Percentiles rank a stretch among this genome's conserved stretches.
Conservation (phyloP, 2,797 vertebrate species). For the Melanotaenia trifasciata region DNA sequence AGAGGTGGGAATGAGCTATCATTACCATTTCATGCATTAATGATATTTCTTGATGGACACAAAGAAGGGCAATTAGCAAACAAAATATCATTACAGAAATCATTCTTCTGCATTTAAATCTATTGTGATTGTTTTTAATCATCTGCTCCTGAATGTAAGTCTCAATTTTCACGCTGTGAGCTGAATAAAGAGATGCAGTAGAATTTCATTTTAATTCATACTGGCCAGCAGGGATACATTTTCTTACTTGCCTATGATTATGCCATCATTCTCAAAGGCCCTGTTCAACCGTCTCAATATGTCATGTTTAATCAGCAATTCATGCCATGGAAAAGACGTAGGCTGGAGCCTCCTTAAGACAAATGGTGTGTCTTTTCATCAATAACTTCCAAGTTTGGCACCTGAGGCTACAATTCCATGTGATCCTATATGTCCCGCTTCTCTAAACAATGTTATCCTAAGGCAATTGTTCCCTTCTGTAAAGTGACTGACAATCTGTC, state of each 20-base stretch:
- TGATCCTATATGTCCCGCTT: conserved; percentile 40
- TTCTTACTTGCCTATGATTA: conserved; percentile 62
- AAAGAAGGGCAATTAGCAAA: background rate
- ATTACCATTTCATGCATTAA: background rate
- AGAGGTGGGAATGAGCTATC: background rate
- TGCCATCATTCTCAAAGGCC: conserved; percentile 60
- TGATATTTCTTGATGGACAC: background rate
- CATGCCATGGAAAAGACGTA: conserved; percentile 55
- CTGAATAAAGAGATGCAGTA: conserved; percentile 30
- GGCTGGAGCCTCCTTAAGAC: conserved; percentile 64
- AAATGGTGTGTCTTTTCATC: conserved; percentile 61
- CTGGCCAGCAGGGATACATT: conserved; percentile 62
- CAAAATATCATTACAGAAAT: background rate
- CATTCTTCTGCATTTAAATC: conserved; percentile 5
- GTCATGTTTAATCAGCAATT: conserved; percentile 76
- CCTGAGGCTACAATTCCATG: conserved; percentile 21
- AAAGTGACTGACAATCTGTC: conserved; percentile 69
- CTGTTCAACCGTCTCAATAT: conserved; percentile 57
- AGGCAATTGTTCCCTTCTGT: conserved; percentile 60
- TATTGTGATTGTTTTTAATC: conserved; percentile 9
- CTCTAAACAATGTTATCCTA: conserved; percentile 65
- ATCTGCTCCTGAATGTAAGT: conserved; percentile 3
- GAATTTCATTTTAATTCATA: conserved; percentile 62
- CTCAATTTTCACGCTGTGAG: conserved; percentile 13
- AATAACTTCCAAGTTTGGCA: conserved; percentile 46